phyloP scores from a whole-genome alignment of 1,140 invertebrate genomes.

The Drosophila tani region DNA sequence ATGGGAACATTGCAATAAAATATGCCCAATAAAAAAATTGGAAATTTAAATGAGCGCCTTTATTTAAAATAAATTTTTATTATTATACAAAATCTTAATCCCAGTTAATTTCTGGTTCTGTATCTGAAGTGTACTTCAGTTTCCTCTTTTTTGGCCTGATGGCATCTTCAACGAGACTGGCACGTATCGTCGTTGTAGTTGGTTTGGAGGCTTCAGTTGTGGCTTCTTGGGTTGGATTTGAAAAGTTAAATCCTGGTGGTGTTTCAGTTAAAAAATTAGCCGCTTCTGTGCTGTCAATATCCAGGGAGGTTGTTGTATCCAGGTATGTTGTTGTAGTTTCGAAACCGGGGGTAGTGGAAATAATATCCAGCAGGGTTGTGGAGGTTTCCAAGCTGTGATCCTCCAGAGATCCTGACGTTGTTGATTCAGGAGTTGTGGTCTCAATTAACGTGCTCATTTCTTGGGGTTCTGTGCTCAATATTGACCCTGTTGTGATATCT shows the following conservation, averaged over 20 bases:
- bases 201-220: slow-evolving; percentile 17
- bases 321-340: slow-evolving; percentile 28
- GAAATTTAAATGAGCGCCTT: background rate
- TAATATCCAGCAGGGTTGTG: slow-evolving; percentile 50
- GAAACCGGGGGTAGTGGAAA: slow-evolving; percentile 38
- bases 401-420: background rate
- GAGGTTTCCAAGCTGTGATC: background rate
- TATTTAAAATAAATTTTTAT: background rate
- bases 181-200: background rate
- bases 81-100: background rate
- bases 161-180: slow-evolving; percentile 28
- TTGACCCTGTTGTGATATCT: slow-evolving; percentile 6
- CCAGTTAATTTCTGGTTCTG: slow-evolving; percentile 60
- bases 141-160: slow-evolving; percentile 41
- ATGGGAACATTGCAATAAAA: background rate
- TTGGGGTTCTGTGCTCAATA: background rate
- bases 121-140: slow-evolving; percentile 58
- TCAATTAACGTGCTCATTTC: slow-evolving; percentile 7
- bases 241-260: slow-evolving; percentile 7
- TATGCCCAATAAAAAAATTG: background rate
- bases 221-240: background rate
- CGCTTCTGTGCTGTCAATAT: slow-evolving; percentile 5
- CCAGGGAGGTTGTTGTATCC: background rate
- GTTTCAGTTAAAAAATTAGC: background rate
- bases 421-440: background rate